Evolutionary conservation across 2,888 invertebrate genomes (phyloP), one percentile per base, ranked within the genome.

Genomic region (Siphlonurus alternatus): DNA sequence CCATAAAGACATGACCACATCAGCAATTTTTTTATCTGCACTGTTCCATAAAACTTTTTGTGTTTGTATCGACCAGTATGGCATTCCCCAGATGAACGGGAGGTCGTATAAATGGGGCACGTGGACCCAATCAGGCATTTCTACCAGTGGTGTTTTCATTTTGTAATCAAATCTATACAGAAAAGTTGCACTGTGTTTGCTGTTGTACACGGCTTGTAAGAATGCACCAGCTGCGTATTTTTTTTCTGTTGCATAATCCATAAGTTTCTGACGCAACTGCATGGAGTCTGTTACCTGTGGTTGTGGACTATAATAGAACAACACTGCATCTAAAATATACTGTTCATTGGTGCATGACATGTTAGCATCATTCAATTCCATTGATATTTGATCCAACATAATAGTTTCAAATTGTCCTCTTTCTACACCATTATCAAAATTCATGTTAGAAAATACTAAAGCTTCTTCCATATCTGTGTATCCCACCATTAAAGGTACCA

Each of bases 401-500:
- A 86, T 79, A 20, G 77, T 75, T 67, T 84, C 82, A 67, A 85
- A 86, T 68, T 82, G 82, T 54, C 75, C 76, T 67, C 78, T 77
- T 67, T 81, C 81, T 38, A 88, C 78, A 15, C 82, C 83, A 1
- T 83, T 80, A 53, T 84, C 81, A 61, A 81, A 79, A 61, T 80
- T 78, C 23, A 81, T 73, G n/a, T 77, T 77, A 61, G 77, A 72
- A 61, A 74, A 74, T 20, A 83, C 78, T 1, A 89, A 73, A 5
- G 85, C 86, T 69, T 88, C 87, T 75, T 91, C 91, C 85, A 89
- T 90, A 69, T 87, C 85, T 0, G 90, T 89, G 69, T 84, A 89
- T 0, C 89, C 89, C n/a, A 84, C 81, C 69, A 91, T 67, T 20
- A 66, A 61, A 18, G 61, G 60, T 18, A 67, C 67, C 65, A 65